These are phyloP conservation scores for Solenopsis invicta DNA, from an alignment of 1,140 invertebrate species.

Conservation along the genomic window DNA sequence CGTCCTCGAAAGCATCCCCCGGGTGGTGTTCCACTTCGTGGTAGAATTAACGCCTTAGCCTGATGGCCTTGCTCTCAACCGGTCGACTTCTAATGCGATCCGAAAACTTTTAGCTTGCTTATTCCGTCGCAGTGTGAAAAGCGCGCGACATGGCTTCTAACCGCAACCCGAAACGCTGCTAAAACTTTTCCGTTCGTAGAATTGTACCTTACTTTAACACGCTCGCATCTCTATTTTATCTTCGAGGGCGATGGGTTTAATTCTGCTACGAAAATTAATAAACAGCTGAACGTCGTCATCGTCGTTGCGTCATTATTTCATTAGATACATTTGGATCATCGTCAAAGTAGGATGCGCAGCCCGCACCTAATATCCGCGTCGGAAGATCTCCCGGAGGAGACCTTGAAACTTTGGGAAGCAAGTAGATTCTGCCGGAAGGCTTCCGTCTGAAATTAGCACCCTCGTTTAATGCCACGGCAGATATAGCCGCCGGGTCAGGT, in stretches of 20 bases:
- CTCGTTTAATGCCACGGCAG: conserved; percentile 48
- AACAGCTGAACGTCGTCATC: not conserved
- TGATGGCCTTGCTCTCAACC: conserved; percentile 30
- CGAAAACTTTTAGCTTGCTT: conserved; percentile 30
- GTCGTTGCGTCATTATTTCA: not conserved
- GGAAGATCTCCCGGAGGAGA: conserved; percentile 56
- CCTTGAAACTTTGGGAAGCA: conserved; percentile 64
- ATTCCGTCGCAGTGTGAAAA: conserved; percentile 36
- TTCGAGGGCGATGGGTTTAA: not conserved
- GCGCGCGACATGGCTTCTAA: conserved; percentile 11
- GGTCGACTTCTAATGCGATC: conserved; percentile 59
- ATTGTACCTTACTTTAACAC: not conserved
- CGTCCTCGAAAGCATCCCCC: conserved; percentile 48
- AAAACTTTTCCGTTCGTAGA: not conserved
- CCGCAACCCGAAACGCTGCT: not conserved
- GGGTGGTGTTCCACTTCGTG: conserved; percentile 61
- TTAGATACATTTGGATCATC: not conserved
- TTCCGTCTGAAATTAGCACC: conserved; percentile 63
- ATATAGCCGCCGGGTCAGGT: conserved; percentile 41
- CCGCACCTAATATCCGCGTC: not conserved
- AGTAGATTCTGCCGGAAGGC: conserved; percentile 22
- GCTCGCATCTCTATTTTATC: not conserved
- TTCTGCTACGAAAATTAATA: not conserved
- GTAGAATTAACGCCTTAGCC: conserved; percentile 69
- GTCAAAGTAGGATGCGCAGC: not conserved